Base-by-base conservation (phyloP, 1,140 invertebrate species). In the Lepidurus couesii region DNA sequence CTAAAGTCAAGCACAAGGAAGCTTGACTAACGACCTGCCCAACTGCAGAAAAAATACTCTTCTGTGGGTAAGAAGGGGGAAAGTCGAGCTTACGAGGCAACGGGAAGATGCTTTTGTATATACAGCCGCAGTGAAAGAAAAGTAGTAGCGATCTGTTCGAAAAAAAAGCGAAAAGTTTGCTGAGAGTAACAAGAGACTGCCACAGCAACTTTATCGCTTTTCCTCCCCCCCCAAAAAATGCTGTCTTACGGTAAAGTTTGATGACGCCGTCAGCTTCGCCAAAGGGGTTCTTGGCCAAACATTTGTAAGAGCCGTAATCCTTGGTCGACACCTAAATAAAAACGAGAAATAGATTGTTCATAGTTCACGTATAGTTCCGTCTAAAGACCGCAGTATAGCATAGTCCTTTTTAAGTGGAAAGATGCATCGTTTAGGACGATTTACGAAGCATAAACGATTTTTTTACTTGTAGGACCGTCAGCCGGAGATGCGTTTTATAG, bases 191-290 rank as follows among this genome's bases (percentile, higher is more conserved):
- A 34, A 2, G 34, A 34, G 34, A 34, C 34, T 34, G 34, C 34
- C 34, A 34, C 34, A 34, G 34, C 34, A 34, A 34, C 34, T 34
- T 34, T 34, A 4, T 34, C 34, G 24, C 24, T 24, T 24, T 1
- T 24, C 24, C 24, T 24, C n/a, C n/a, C n/a, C n/a, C n/a, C n/a
- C n/a, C n/a, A 24, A 65, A 65, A 21, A 65, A 65, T 7, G 16
- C 21, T 65, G 16, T 65, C 53, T 65, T 65, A 65, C 53, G 53
- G 53, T 65, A 65, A 65, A 65, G 53, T 65, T 65, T 65, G 53
- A 65, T 65, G 53, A 65, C 53, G 53, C 53, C 53, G 13, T 65
- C 53, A 65, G 53, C 53, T 65, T 65, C 53, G 53, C 53, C 53
- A 65, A 65, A 65, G 6, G 53, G 53, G 53, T 65, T 65, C 53